Base-by-base conservation (phyloP, 1,140 invertebrate species). In the Coenobita brevimanus region DNA sequence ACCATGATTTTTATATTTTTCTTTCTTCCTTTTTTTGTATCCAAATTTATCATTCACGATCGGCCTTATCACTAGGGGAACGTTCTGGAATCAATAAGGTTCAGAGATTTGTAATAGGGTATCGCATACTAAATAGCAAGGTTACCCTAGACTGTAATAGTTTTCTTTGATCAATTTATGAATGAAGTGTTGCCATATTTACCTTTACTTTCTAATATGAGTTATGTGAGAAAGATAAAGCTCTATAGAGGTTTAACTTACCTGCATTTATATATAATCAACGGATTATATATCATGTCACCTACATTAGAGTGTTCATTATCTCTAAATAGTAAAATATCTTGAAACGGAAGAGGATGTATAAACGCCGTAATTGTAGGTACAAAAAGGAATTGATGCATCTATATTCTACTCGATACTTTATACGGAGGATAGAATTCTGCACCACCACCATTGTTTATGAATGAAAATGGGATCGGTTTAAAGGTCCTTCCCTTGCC, bases 91-190 rank as follows among this genome's bases (percentile, higher is more conserved):
- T n/a, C n/a, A n/a, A n/a, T n/a, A n/a, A n/a, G n/a, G n/a, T n/a
- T n/a, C n/a, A n/a, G n/a, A n/a, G n/a, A n/a, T n/a, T n/a, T n/a
- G n/a, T n/a, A n/a, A n/a, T n/a, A n/a, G n/a, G n/a, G n/a, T n/a
- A n/a, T n/a, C n/a, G n/a, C n/a, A n/a, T n/a, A n/a, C n/a, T n/a
- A n/a, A n/a, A n/a, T n/a, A n/a, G n/a, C n/a, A n/a, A n/a, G n/a
- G n/a, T n/a, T n/a, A n/a, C n/a, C n/a, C n/a, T n/a, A n/a, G n/a
- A n/a, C n/a, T n/a, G n/a, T n/a, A n/a, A n/a, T n/a, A n/a, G 60
- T 86, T 86, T 86, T 86, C 84, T 86, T 36, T 43, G 60, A 86
- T n/a, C 24, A 57, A 86, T 86, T 86, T 79, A 86, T 86, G 84
- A 86, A 86, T 86, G 84, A 86, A 86, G 62, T 71, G 64, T 67